Conservation (phyloP, 2,113 vertebrate species). For the Casuarius casuarius region DNA sequence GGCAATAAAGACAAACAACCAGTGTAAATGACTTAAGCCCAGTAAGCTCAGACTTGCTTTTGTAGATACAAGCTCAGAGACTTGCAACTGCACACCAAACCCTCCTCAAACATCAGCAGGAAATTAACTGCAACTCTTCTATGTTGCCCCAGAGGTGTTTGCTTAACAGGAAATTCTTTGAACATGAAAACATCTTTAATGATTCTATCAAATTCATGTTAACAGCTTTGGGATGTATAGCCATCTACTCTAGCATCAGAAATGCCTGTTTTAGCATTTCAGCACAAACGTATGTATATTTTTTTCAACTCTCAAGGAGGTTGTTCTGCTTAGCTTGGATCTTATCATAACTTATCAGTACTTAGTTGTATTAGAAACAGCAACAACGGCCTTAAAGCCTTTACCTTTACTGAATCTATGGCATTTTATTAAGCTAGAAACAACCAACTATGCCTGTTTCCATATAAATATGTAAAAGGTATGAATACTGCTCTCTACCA, state of each 20-base stretch:
- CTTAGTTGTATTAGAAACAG: background rate
- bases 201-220: background rate
- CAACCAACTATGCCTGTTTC: background rate
- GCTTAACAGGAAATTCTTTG: background rate
- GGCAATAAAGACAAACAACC: rapidly evolving
- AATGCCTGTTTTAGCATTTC: background rate
- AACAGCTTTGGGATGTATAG: background rate
- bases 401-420: background rate
- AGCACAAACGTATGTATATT: background rate
- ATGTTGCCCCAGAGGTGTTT: background rate
- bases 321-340: background rate
- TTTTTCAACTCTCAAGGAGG: background rate
- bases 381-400: background rate
- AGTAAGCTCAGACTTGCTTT: background rate
- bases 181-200: background rate
- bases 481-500: background rate
- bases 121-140: background rate
- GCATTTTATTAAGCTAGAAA: background rate
- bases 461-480: background rate
- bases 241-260: background rate
- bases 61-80: background rate
- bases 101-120: background rate
- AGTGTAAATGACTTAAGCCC: background rate
- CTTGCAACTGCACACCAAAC: rapidly evolving
- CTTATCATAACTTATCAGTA: background rate